Percentiles rank a stretch among this genome's conserved stretches.
phyloP scores from a whole-genome alignment of 2,888 invertebrate genomes.

The Temnothorax unifasciatus region DNA sequence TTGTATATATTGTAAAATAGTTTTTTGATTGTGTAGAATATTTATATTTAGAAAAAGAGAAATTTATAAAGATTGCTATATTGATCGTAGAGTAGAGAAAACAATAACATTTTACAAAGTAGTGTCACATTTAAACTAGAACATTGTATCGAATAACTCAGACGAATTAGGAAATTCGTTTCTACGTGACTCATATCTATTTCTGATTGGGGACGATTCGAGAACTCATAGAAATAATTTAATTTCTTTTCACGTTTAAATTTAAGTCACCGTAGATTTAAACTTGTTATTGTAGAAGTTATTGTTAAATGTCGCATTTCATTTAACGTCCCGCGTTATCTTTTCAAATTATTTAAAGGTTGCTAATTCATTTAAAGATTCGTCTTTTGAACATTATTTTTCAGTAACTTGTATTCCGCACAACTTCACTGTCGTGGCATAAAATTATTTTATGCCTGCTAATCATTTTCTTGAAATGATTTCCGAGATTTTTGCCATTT shows the following conservation, averaged over 20 bases:
- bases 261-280: constrained; percentile 20
- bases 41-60: constrained; percentile 77
- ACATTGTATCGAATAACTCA: constrained; percentile 58
- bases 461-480: constrained; percentile 25
- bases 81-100: constrained; percentile 9
- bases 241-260: neutral
- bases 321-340: neutral
- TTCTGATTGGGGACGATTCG: constrained; percentile 20
- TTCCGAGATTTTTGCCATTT: neutral
- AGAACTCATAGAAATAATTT: constrained; percentile 13
- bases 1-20: constrained; percentile 85
- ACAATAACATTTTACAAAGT: constrained; percentile 29
- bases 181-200: constrained; percentile 53
- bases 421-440: neutral
- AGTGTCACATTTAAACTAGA: constrained; percentile 24
- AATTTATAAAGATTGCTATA: constrained; percentile 43
- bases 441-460: constrained; percentile 28
- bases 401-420: constrained; percentile 3
- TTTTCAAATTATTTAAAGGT: constrained; percentile 15
- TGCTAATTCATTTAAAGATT: constrained; percentile 7
- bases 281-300: constrained; percentile 20
- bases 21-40: constrained; percentile 79
- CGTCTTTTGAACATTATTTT: constrained; percentile 22
- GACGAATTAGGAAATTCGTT: constrained; percentile 79
- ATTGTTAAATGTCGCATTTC: constrained; percentile 10